Base-by-base conservation (phyloP, 2,797 vertebrate genomes). In the Cryptoprocta ferox region DNA sequence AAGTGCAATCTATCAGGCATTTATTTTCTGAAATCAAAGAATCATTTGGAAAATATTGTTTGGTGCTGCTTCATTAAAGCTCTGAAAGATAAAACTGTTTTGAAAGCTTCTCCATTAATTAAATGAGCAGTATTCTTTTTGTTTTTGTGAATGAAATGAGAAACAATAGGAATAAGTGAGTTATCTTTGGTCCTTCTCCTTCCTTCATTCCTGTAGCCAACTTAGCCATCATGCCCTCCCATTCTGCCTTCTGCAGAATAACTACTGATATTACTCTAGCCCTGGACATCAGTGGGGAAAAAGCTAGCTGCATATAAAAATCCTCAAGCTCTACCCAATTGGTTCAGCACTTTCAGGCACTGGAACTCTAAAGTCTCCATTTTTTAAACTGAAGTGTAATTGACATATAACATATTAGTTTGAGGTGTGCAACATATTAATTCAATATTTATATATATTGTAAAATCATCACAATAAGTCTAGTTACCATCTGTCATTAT, bases 11-110 rank as follows among this genome's bases (percentile, higher is more conserved):
- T 70, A 84, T 15, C n/a, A 42, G 59, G 32, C 32, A 45, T 63
- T 73, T 53, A 53, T 28, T 78, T 96, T 83, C 93, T 90, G 19
- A 86, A 28, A 75, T 80, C 30, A 92, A 90, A 95, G 9, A 68
- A 53, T 61, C 70, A 53, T 35, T 39, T 81, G 21, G 2, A 13
- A 10, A 94, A 50, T 82, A 45, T 48, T 82, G 30, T 59, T 65
- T 53, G n/a, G 37, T 94, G 16, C 19, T 48, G 11, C 1, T 87
- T 85, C 18, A 8, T 68, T 80, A 59, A 87, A 80, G 76, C 11
- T 19, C 65, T 28, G 13, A n/a, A 71, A 96, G n/a, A 8, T 19
- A 56, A 59, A 87, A 71, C 14, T 65, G 5, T 73, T 73, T 59
- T 26, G 18, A n/a, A 66, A 96, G n/a, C 7, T 50, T 93, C 30